Evolutionary conservation across 2,113 vertebrate genomes (phyloP), one percentile per base, ranked within the genome.

Genomic region (Myrmophylax atrothorax): DNA sequence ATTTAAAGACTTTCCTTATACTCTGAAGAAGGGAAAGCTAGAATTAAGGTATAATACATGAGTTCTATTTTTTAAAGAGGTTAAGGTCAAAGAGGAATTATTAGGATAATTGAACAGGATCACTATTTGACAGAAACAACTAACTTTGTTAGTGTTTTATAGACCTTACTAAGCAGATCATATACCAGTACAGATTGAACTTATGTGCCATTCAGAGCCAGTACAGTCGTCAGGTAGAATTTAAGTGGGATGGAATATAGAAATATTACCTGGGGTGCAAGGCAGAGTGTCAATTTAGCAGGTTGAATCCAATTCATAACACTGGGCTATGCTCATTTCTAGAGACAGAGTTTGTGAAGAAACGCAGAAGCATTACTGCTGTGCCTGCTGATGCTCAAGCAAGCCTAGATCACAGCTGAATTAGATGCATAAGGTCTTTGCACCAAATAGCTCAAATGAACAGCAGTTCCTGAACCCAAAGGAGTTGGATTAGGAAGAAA

Each of bases 101-200:
- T 90, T 90, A 87, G 44, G 60, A 81, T 92, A 96, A 95, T 75
- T 84, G 84, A 95, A 94, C 20, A 78, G 47, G 18, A 59, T 16
- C 14, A 40, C 79, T 82, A 66, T 82, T 90, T 62, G 79, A 31
- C 14, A 78, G 37, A 58, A 91, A 44, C 42, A 84, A 53, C 81
- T 75, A 92, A 89, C 31, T 44, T 44, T 82, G 58, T 75, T 87
- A 75, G 66, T 49, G 49, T 52, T 85, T 87, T 83, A 91, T 72
- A 87, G 91, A 81, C 40, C 29, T 96, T 72, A 87, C 77, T 82
- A 72, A 91, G 52, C 49, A 82, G 69, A 80, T 50, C 59, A 47
- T 67, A 53, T 53, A 84, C 37, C 68, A 88, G 31, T 62, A 49
- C 46, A 62, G 67, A 62, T 17, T 93, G 49, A 88, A 60, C 28